phyloP scores from a whole-genome alignment of 2,888 invertebrate species.

The Scelioninae gen. 2 region DNA sequence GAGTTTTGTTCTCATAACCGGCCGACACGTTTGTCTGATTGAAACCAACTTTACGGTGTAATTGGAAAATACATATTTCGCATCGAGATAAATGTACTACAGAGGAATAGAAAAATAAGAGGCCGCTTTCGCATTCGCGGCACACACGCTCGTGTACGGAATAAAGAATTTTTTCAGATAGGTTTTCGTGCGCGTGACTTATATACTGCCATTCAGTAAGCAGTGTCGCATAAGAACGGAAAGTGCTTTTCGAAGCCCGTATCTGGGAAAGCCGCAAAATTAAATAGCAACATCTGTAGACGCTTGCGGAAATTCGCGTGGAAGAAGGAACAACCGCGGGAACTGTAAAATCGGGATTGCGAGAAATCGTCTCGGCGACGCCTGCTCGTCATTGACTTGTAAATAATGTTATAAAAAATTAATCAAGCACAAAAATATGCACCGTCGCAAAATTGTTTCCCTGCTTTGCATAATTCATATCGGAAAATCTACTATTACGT shows the following conservation, averaged over 20 bases:
- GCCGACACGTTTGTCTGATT: constrained; percentile 23
- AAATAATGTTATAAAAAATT: constrained; percentile 49
- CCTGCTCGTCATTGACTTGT: constrained; percentile 36
- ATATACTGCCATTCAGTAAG: constrained; percentile 48
- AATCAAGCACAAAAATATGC: constrained; percentile 32
- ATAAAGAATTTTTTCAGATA: constrained; percentile 54
- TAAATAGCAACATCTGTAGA: constrained; percentile 53
- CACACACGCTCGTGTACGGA: constrained; percentile 48
- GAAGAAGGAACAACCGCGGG: constrained; percentile 16
- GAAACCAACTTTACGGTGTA: constrained; percentile 37
- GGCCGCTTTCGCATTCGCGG: constrained; percentile 34
- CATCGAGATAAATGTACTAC: constrained; percentile 48
- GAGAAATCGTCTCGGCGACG: constrained; percentile 38
- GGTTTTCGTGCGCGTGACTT: constrained; percentile 49
- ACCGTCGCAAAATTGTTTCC: constrained; percentile 12
- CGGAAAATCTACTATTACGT: background rate
- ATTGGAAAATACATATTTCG: constrained; percentile 56
- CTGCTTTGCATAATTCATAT: constrained; percentile 33
- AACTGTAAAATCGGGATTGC: constrained; percentile 18
- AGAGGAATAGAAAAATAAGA: constrained; percentile 49
- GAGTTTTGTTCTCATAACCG: background rate
- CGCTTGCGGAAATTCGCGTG: constrained; percentile 6
- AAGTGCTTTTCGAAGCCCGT: constrained; percentile 31
- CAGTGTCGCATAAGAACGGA: constrained; percentile 45
- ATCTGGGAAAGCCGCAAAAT: constrained; percentile 45